A percentile compares a stretch with the other conserved stretches of the same genome.
phyloP scores from a whole-genome alignment of 2,113 vertebrate genomes.

The Rhinopomastus cyanomelas region DNA sequence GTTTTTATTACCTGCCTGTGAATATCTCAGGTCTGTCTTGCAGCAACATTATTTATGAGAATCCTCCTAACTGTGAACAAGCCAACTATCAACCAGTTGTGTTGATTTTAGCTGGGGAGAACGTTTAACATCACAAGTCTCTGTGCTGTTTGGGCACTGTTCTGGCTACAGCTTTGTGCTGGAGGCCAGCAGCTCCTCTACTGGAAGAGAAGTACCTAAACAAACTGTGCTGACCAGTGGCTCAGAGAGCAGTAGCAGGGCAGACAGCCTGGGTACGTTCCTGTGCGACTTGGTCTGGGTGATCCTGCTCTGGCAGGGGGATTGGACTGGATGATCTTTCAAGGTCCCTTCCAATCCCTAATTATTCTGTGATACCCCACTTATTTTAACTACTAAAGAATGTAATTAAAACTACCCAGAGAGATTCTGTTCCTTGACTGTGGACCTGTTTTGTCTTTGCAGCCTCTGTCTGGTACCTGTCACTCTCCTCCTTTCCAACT shows the following conservation, averaged over 20 bases:
- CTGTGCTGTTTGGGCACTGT: background rate
- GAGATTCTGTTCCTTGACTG: background rate
- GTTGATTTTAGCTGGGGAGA: background rate
- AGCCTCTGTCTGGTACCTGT: slow-evolving; percentile 96
- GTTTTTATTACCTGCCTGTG: background rate
- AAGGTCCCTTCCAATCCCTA: too few relatives aligned
- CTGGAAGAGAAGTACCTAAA: background rate
- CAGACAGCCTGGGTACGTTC: too few relatives aligned
- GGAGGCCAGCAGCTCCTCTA: background rate
- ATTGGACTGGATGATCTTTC: too few relatives aligned
- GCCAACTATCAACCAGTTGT: background rate
- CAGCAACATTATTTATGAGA: background rate
- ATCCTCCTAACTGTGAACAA: background rate
- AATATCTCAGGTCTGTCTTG: background rate
- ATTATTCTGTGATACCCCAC: background rate
- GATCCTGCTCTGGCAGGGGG: too few relatives aligned
- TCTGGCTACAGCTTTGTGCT: background rate
- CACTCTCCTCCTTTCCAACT: slow-evolving; percentile 91
- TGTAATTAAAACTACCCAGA: background rate
- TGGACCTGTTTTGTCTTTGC: slow-evolving; percentile 3
- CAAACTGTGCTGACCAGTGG: background rate
- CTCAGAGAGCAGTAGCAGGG: too few relatives aligned
- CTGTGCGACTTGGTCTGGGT: too few relatives aligned
- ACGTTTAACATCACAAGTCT: background rate
- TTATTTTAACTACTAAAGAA: background rate